These are phyloP conservation scores for Tenualosa thibaudeaui DNA, from an alignment of 2,797 vertebrate genomes.

Conservation along the genomic window DNA sequence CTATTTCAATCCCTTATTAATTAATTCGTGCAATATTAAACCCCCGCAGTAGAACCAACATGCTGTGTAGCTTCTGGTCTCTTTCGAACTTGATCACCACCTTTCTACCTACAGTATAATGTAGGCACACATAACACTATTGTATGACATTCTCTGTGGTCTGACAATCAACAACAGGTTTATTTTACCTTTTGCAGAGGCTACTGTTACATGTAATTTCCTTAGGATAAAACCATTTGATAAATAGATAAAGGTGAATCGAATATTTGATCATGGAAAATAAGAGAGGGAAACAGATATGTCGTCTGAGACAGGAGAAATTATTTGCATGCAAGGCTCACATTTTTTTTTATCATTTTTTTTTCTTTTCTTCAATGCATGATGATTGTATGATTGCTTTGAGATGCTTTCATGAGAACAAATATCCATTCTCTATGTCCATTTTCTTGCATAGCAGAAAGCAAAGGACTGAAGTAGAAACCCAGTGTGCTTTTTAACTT, in stretches of 20 bases:
- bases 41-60: not conserved
- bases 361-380: not conserved
- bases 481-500: constrained; percentile 37
- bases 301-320: not conserved
- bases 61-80: not conserved
- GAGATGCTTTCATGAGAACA: not conserved
- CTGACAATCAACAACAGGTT: not conserved
- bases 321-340: not conserved
- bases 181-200: not conserved
- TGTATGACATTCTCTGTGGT: not conserved
- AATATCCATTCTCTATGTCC: not conserved
- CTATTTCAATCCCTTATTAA: not conserved
- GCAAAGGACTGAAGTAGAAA: not conserved
- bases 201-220: not conserved
- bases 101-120: not conserved
- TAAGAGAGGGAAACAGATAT: not conserved
- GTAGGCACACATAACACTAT: not conserved
- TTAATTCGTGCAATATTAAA: not conserved
- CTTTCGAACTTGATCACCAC: not conserved
- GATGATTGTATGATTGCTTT: not conserved
- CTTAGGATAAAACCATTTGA: not conserved
- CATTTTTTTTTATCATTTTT: not conserved
- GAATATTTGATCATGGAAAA: not conserved
- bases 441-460: not conserved
- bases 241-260: not conserved